phyloP scores from a whole-genome alignment of 2,888 invertebrate species.

The Globia sparganii region DNA sequence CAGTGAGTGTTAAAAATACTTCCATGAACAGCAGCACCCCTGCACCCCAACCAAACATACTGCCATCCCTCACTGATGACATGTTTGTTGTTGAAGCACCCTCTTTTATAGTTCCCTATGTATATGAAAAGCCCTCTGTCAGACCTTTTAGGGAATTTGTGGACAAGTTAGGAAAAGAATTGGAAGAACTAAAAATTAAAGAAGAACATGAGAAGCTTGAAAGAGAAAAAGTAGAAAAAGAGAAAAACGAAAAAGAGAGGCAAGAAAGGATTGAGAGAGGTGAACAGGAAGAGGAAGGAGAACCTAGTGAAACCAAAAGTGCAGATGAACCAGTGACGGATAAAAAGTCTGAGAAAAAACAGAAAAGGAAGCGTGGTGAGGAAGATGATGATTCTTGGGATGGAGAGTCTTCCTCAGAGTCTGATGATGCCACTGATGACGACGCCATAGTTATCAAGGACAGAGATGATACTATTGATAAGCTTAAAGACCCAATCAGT shows the following conservation, averaged over 20 bases:
- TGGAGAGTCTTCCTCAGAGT: constrained; percentile 89
- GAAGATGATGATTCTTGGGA: constrained; percentile 92
- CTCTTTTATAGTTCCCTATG: constrained; percentile 97
- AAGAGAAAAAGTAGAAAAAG: constrained; percentile 80
- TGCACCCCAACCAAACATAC: constrained; percentile 85
- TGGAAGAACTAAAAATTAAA: constrained; percentile 81
- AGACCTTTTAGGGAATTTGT: constrained; percentile 95
- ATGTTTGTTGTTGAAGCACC: constrained; percentile 98
- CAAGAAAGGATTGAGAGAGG: constrained; percentile 77
- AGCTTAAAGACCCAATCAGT: constrained; percentile 86
- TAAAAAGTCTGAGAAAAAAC: constrained; percentile 81
- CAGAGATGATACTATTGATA: constrained; percentile 89
- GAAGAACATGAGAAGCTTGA: constrained; percentile 67
- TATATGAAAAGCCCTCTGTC: constrained; percentile 97
- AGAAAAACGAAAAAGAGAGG: constrained; percentile 72
- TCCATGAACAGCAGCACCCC: constrained; percentile 65
- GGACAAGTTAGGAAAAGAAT: constrained; percentile 90
- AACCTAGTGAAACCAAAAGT: constrained; percentile 72
- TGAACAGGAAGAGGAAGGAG: constrained; percentile 79
- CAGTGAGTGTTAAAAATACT: constrained; percentile 81
- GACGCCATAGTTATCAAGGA: constrained; percentile 90
- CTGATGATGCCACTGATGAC: constrained; percentile 88
- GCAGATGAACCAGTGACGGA: constrained; percentile 74
- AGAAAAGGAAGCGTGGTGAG: constrained; percentile 80
- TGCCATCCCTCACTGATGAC: constrained; percentile 96